Conservation (phyloP, 92 coral and sea anemone species). For the Desmophyllum pertusum region DNA sequence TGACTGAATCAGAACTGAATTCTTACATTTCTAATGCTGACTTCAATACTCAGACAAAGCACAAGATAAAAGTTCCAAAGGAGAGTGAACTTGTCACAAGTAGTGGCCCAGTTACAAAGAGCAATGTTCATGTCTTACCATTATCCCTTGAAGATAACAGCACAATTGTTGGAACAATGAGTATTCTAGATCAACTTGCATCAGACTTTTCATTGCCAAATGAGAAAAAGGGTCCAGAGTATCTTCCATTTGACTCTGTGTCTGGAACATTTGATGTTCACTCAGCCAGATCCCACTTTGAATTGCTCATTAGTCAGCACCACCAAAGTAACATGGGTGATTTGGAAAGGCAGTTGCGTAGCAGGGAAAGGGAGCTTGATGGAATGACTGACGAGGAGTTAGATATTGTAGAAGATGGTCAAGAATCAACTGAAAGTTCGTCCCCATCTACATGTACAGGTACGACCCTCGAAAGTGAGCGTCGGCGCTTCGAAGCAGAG, state of each 20-base stretch:
- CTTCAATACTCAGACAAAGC: conserved; percentile 24
- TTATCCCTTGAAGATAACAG: too few species aligned
- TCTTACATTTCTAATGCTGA: conserved; percentile 24
- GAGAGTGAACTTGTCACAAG: conserved; percentile 6
- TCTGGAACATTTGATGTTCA: conserved; percentile 37
- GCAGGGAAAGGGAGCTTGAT: conserved; percentile 44
- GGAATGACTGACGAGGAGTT: conserved; percentile 27
- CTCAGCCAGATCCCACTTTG: conserved; percentile 41
- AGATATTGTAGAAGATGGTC: conserved; percentile 11
- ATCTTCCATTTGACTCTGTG: conserved; percentile 51
- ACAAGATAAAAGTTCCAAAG: conserved; percentile 45
- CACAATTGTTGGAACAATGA: conserved; percentile 50
- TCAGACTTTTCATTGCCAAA: too few species aligned
- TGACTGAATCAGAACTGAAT: conserved; percentile 41
- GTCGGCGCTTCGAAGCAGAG: conserved; percentile 43
- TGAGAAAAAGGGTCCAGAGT: conserved; percentile 43
- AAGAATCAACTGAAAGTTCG: background rate
- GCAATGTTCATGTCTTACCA: too few species aligned
- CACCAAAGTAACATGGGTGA: conserved; percentile 44
- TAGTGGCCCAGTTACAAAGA: too few species aligned
- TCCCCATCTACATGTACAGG: background rate
- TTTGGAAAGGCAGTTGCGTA: conserved; percentile 29
- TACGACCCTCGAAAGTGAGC: conserved; percentile 54
- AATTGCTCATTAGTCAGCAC: conserved; percentile 38
- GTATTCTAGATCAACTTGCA: conserved; percentile 52